phyloP scores from a whole-genome alignment of 2,888 invertebrate genomes.

The Alentia gelatinosa region DNA sequence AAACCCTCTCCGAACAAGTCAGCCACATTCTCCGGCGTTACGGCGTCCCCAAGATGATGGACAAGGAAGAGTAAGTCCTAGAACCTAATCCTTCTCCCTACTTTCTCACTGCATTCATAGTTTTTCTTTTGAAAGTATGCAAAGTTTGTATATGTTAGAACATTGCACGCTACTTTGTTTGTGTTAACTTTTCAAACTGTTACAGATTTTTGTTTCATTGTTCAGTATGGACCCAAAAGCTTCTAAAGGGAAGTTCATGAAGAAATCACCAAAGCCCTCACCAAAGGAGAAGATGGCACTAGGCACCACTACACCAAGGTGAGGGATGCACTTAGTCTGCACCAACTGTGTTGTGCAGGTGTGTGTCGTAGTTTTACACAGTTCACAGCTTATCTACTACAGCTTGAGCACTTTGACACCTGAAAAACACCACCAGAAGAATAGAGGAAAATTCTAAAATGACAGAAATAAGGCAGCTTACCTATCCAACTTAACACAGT shows the following conservation, averaged over 20 bases:
- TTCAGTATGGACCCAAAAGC: constrained; percentile 46
- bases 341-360: background rate
- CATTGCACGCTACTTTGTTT: background rate
- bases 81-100: background rate
- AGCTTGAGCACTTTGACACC: too few relatives aligned
- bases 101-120: background rate
- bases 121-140: background rate
- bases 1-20: constrained; percentile 75
- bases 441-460: too few relatives aligned
- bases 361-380: too few relatives aligned
- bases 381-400: too few relatives aligned
- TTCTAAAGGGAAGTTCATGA: constrained; percentile 60
- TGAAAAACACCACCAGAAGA: too few relatives aligned
- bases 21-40: constrained; percentile 73
- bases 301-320: constrained; percentile 63
- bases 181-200: constrained; percentile 11
- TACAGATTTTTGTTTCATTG: constrained; percentile 8
- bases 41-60: constrained; percentile 73
- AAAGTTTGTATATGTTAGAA: background rate
- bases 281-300: constrained; percentile 74
- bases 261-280: constrained; percentile 70
- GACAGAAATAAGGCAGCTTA: too few relatives aligned
- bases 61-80: constrained; percentile 71
- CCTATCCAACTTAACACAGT: too few relatives aligned
- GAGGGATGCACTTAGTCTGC: constrained; percentile 59